A percentile compares a stretch with the other conserved stretches of the same genome.
These are phyloP conservation scores for Gonatopus flavifemur DNA, from an alignment of 1,140 invertebrate genomes.

Conservation along the genomic window DNA sequence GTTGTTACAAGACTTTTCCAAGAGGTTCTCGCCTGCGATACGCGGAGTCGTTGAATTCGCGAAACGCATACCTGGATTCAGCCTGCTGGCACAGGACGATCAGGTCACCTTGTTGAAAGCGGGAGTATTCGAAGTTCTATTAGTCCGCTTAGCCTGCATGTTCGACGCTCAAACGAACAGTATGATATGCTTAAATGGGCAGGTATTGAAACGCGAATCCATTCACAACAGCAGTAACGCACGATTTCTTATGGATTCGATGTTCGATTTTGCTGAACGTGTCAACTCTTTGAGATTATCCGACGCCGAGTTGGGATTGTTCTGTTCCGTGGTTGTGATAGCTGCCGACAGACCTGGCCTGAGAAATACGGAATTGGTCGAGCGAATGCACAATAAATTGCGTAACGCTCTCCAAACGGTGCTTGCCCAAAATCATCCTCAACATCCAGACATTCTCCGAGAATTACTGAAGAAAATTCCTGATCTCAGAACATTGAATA, in stretches of 20 bases:
- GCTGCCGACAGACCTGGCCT: constrained; percentile 91
- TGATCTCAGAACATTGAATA: constrained; percentile 92
- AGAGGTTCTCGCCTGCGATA: constrained; percentile 92
- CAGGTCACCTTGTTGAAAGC: constrained; percentile 96
- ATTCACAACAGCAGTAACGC: constrained; percentile 89
- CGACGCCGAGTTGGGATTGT: constrained; percentile 91
- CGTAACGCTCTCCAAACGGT: constrained; percentile 85
- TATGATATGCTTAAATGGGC: constrained; percentile 91
- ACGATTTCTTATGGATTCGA: constrained; percentile 92
- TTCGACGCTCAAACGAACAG: constrained; percentile 87
- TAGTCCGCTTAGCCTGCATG: constrained; percentile 91
- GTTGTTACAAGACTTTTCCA: constrained; percentile 83
- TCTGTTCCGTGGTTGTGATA: constrained; percentile 93
- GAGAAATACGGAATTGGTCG: constrained; percentile 87
- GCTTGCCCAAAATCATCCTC: constrained; percentile 82
- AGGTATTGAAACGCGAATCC: constrained; percentile 85
- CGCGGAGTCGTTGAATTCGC: constrained; percentile 97
- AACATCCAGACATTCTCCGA: constrained; percentile 75
- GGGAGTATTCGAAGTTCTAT: constrained; percentile 90
- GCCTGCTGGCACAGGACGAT: constrained; percentile 91
- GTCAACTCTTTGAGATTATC: constrained; percentile 87
- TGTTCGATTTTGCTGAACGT: constrained; percentile 95
- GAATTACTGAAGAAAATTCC: constrained; percentile 93
- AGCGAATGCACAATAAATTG: constrained; percentile 88
- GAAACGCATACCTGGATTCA: constrained; percentile 95